A percentile compares a stretch with the other conserved stretches of the same genome.
Evolutionary conservation across 2,888 invertebrate genomes (phyloP).

Genomic region (Cephus sareptanus): DNA sequence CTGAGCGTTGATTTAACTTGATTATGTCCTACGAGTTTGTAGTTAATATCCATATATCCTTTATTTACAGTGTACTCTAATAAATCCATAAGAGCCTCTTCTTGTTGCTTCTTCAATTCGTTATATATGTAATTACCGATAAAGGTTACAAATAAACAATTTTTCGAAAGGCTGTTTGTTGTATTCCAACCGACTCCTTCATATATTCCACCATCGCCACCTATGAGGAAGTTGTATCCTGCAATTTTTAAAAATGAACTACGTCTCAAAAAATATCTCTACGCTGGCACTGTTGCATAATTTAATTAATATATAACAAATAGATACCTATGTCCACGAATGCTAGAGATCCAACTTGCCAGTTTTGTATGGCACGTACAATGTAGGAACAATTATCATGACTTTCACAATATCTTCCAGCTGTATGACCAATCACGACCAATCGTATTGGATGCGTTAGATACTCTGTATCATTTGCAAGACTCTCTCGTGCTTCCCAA

Average conservation of each 20-base stretch:
- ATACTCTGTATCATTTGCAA: neutral
- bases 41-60: slow-evolving; percentile 73
- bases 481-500: neutral
- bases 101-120: slow-evolving; percentile 46
- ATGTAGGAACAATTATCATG: neutral
- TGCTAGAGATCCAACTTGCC: neutral
- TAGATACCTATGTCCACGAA: neutral
- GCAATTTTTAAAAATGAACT: neutral
- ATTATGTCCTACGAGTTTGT: slow-evolving; percentile 76
- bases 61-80: slow-evolving; percentile 72
- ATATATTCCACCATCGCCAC: slow-evolving; percentile 81
- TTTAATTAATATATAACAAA: neutral
- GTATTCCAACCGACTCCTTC: slow-evolving; percentile 80
- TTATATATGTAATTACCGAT: slow-evolving; percentile 76
- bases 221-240: slow-evolving; percentile 76
- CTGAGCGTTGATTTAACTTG: slow-evolving; percentile 76
- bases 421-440: neutral
- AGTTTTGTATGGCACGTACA: neutral
- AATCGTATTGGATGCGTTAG: neutral
- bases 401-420: neutral
- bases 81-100: slow-evolving; percentile 73
- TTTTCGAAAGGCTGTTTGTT: slow-evolving; percentile 74
- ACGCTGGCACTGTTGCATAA: too few species aligned
- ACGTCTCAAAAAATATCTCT: too few species aligned
- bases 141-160: slow-evolving; percentile 70